These are phyloP conservation scores for Rotaria socialis DNA, from an alignment of 2,888 invertebrate species.

Conservation along the genomic window DNA sequence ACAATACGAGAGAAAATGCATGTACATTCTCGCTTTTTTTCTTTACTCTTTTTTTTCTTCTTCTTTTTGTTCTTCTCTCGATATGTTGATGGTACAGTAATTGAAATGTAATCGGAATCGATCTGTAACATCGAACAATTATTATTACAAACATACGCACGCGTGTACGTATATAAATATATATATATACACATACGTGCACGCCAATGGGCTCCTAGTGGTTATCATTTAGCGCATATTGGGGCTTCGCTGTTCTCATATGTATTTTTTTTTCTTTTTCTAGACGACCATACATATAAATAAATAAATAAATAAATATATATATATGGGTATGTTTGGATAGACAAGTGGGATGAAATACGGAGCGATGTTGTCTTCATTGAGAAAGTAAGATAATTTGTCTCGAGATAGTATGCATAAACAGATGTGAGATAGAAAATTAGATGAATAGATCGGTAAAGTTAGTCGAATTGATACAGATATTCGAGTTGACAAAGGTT, in stretches of 20 bases:
- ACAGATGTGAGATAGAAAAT: background rate
- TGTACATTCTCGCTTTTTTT: background rate
- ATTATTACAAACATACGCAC: slow-evolving; percentile 1
- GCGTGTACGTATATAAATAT: background rate
- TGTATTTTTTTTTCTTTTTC: background rate
- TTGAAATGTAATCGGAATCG: slow-evolving; percentile 26
- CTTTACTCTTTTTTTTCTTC: background rate
- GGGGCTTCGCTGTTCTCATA: background rate
- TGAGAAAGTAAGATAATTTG: background rate
- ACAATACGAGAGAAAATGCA: background rate
- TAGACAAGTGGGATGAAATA: slow-evolving; percentile 23
- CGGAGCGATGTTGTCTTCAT: slow-evolving; percentile 18
- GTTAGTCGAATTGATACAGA: background rate
- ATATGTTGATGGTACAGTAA: background rate
- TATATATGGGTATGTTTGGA: background rate
- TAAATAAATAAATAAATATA: background rate
- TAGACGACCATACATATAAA: background rate
- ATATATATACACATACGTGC: background rate
- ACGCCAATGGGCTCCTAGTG: slow-evolving; percentile 17
- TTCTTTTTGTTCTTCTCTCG: background rate
- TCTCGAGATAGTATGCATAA: background rate
- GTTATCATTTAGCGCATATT: slow-evolving; percentile 2
- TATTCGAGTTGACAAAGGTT: background rate
- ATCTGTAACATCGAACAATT: slow-evolving; percentile 29
- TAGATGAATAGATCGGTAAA: background rate